phyloP scores from a whole-genome alignment of 2,113 vertebrate species.

The Rhinoderma darwinii region DNA sequence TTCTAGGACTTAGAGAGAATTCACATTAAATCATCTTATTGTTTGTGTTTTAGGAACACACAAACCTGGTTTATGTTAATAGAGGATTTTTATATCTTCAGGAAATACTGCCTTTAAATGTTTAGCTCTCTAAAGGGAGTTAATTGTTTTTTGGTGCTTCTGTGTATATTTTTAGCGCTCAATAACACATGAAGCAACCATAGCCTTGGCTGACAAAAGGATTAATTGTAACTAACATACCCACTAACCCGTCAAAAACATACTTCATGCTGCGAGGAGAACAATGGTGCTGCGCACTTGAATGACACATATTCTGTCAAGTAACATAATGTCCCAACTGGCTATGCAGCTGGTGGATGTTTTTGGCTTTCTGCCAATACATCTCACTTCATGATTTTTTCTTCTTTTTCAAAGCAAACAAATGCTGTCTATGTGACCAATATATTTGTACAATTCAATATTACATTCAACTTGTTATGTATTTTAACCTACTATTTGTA shows the following conservation, averaged over 20 bases:
- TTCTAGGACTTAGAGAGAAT: conserved; percentile 22
- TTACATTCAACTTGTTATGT: conserved; percentile 1
- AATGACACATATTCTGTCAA: conserved; percentile 62
- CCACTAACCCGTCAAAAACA: conserved; percentile 61
- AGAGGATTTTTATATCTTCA: conserved; percentile 12
- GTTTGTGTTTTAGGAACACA: conserved; percentile 16
- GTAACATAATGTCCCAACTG: conserved; percentile 63
- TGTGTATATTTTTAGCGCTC: conserved; percentile 60
- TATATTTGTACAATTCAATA: conserved; percentile 37
- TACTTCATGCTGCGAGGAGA: conserved; percentile 61
- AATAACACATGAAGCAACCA: conserved; percentile 58
- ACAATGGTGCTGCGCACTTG: conserved; percentile 61
- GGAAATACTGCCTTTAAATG: conserved; percentile 14
- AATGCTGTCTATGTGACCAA: conserved; percentile 48
- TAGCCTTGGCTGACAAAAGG: conserved; percentile 59
- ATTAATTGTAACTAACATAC: conserved; percentile 68
- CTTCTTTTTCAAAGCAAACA: conserved; percentile 35
- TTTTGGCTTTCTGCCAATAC: conserved; percentile 55
- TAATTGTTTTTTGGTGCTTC: conserved; percentile 33
- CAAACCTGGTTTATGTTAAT: conserved; percentile 16
- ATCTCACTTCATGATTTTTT: conserved; percentile 58
- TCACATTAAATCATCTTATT: conserved; percentile 21
- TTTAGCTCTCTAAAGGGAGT: conserved; percentile 40
- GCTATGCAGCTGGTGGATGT: conserved; percentile 61
- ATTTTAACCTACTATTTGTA: conserved; percentile 30